Percentiles rank a stretch among this genome's conserved stretches.
Conservation (phyloP, 2,113 vertebrate genomes). For the Erythrolamprus reginae region DNA sequence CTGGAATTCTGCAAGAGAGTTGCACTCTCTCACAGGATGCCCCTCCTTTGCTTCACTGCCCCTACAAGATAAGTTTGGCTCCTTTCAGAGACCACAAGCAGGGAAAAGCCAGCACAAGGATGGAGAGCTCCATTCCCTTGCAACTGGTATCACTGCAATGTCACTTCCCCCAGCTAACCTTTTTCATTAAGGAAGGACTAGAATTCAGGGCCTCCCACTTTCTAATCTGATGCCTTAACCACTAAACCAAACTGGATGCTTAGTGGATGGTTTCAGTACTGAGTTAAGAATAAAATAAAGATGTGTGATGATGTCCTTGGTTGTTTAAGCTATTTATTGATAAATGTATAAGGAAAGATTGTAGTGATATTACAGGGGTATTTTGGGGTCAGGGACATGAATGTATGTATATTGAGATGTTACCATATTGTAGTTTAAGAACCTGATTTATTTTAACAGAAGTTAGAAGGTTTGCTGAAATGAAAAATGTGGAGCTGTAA, state of each 20-base stretch:
- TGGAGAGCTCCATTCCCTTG: no score
- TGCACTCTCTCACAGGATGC: no score
- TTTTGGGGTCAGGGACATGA: neutral
- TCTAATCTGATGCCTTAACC: no score
- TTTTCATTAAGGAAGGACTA: no score
- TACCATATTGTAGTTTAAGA: neutral
- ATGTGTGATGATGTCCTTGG: neutral
- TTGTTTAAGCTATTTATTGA: neutral
- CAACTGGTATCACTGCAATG: no score
- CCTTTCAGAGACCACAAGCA: no score
- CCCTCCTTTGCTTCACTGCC: no score
- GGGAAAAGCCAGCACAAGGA: no score
- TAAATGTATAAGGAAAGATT: neutral
- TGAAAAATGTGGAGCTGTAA: neutral
- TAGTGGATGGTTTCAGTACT: neutral
- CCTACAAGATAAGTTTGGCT: no score
- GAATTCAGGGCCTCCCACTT: no score
- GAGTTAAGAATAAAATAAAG: neutral
- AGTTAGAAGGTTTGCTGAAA: neutral
- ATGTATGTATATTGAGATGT: neutral
- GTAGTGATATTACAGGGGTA: neutral
- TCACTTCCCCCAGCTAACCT: no score
- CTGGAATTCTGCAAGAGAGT: no score
- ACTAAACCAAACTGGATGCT: neutral
- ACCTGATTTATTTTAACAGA: neutral